A percentile compares a stretch with the other conserved stretches of the same genome.
These are phyloP conservation scores for Drosophila ananassae DNA, from an alignment of 1,140 invertebrate species.

Conservation along the genomic window DNA sequence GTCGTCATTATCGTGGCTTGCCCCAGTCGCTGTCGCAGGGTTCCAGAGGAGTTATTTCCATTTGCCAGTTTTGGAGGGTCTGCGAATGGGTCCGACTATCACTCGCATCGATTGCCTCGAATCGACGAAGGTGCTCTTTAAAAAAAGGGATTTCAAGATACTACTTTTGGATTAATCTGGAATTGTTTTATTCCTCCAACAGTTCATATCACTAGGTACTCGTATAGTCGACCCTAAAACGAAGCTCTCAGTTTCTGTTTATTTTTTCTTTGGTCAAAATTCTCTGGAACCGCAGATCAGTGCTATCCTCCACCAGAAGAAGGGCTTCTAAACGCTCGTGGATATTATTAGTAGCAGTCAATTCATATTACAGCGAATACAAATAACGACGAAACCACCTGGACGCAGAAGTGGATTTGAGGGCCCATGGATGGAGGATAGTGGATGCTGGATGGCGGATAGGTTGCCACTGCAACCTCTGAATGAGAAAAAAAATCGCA, in stretches of 20 bases:
- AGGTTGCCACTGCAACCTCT: slow-evolving; percentile 1
- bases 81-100: slow-evolving; percentile 27
- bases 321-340: slow-evolving; percentile 56
- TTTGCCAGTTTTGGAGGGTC: slow-evolving; percentile 51
- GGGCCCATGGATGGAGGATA: background rate
- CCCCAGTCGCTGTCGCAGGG: slow-evolving; percentile 33
- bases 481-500: background rate
- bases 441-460: slow-evolving; percentile 15
- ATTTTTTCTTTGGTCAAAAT: slow-evolving; percentile 34
- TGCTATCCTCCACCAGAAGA: slow-evolving; percentile 26
- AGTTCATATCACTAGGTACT: slow-evolving; percentile 2
- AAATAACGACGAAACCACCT: slow-evolving; percentile 67
- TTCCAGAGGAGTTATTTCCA: slow-evolving; percentile 66
- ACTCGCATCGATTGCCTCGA: slow-evolving; percentile 63
- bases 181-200: background rate
- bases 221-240: background rate
- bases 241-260: background rate
- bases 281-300: slow-evolving; percentile 15
- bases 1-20: slow-evolving; percentile 77
- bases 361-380: slow-evolving; percentile 76
- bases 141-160: slow-evolving; percentile 21
- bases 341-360: slow-evolving; percentile 78
- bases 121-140: slow-evolving; percentile 52
- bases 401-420: background rate
- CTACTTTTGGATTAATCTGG: no score